Conservation (phyloP, 2,888 invertebrate species). For the Stenurella melanura region DNA sequence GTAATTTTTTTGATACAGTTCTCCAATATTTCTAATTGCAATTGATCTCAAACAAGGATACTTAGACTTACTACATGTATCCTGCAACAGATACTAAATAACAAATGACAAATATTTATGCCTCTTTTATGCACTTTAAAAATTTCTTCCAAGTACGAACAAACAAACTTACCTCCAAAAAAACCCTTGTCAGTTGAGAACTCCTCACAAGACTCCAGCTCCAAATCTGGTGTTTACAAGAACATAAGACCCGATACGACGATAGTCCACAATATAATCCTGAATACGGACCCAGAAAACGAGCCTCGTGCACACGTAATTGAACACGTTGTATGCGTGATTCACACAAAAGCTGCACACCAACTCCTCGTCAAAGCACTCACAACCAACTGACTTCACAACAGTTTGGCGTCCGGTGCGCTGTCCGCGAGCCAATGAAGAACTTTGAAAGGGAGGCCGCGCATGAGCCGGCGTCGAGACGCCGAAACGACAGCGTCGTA, state of each 20-base stretch:
- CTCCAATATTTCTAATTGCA: too few relatives aligned
- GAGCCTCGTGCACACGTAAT: slow-evolving; percentile 25
- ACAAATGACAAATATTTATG: too few relatives aligned
- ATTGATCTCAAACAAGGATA: too few relatives aligned
- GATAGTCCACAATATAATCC: slow-evolving; percentile 35
- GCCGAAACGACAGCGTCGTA: slow-evolving; percentile 51
- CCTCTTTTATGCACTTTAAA: too few relatives aligned
- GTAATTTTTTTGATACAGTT: too few relatives aligned
- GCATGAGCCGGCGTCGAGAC: slow-evolving; percentile 34
- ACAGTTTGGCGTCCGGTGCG: slow-evolving; percentile 38
- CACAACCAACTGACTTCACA: slow-evolving; percentile 36
- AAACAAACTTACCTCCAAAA: not conserved
- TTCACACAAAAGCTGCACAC: slow-evolving; percentile 17
- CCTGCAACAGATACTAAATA: too few relatives aligned
- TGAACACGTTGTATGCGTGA: slow-evolving; percentile 34
- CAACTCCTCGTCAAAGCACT: slow-evolving; percentile 26
- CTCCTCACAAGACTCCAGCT: not conserved
- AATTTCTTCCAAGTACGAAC: too few relatives aligned
- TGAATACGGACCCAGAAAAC: not conserved
- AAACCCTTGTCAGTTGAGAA: not conserved
- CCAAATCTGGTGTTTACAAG: not conserved
- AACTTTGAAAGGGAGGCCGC: slow-evolving; percentile 23
- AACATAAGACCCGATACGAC: not conserved
- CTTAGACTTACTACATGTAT: too few relatives aligned
- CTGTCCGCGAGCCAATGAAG: slow-evolving; percentile 38